Percentiles rank a stretch among this genome's conserved stretches.
Conservation (phyloP, 2,797 vertebrate genomes). For the Coccyzus lansbergi region DNA sequence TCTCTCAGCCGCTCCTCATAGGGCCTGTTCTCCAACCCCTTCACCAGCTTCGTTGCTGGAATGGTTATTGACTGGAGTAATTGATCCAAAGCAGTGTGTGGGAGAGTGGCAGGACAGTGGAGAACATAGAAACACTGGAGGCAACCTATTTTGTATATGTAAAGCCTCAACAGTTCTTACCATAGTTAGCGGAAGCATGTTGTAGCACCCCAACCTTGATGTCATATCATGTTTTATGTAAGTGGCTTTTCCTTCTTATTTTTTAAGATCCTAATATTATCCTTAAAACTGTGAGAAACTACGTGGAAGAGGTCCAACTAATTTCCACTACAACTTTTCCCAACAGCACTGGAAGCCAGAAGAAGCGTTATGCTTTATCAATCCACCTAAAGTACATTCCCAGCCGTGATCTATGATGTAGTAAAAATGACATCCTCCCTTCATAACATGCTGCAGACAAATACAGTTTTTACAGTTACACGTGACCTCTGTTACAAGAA, state of each 20-base stretch:
- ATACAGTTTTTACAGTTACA: not conserved
- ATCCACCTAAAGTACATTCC: not conserved
- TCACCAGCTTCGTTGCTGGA: too few relatives aligned
- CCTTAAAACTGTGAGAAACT: not conserved
- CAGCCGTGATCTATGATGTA: not conserved
- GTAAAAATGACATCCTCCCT: not conserved
- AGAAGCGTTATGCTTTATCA: not conserved
- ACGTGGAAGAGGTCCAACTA: not conserved
- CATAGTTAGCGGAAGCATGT: accelerated
- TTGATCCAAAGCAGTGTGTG: too few relatives aligned
- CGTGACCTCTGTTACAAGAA: not conserved
- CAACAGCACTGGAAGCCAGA: not conserved
- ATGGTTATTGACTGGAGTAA: too few relatives aligned
- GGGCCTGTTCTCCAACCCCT: too few relatives aligned
- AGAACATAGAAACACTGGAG: too few relatives aligned
- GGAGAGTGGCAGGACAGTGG: too few relatives aligned
- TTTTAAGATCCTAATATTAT: not conserved
- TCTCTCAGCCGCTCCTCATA: too few relatives aligned
- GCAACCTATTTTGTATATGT: not conserved
- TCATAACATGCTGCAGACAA: not conserved
- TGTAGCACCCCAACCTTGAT: accelerated
- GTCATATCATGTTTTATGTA: not conserved
- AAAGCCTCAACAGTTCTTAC: not conserved
- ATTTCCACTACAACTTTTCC: not conserved
- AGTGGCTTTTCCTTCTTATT: not conserved